These are phyloP conservation scores for Bettongia penicillata DNA, from an alignment of 2,113 vertebrate genomes.

Conservation along the genomic window DNA sequence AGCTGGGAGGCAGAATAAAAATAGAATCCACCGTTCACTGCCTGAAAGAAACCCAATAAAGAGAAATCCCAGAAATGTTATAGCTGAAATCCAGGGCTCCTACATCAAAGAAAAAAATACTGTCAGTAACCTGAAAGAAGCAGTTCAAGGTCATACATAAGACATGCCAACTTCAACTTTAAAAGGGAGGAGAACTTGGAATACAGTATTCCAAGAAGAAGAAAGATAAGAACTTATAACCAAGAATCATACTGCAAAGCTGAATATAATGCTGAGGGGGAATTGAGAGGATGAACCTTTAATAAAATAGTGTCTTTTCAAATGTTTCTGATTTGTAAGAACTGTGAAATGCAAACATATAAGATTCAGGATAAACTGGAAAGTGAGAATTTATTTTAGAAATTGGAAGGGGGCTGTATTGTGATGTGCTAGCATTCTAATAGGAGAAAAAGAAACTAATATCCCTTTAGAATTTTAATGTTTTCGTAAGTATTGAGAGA, in stretches of 20 bases:
- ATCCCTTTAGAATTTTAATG: too few relatives aligned
- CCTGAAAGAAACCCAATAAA: neutral
- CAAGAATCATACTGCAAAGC: neutral
- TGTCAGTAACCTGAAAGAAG: neutral
- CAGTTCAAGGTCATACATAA: neutral
- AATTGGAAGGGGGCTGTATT: too few relatives aligned
- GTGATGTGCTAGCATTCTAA: too few relatives aligned
- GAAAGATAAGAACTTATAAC: neutral
- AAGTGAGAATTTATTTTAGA: too few relatives aligned
- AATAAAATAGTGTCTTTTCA: too few relatives aligned
- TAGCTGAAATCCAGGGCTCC: neutral
- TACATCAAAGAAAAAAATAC: neutral
- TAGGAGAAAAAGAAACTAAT: too few relatives aligned
- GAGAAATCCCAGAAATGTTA: neutral
- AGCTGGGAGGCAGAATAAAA: neutral
- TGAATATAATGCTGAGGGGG: neutral
- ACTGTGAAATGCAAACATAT: too few relatives aligned
- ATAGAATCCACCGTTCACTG: neutral
- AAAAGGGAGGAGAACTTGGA: neutral
- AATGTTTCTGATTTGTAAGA: too few relatives aligned
- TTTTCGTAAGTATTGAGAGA: too few relatives aligned
- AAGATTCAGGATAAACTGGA: too few relatives aligned
- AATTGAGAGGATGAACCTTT: neutral
- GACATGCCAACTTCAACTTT: neutral
- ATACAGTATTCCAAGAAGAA: neutral